These are phyloP conservation scores for Chalcis sispes DNA, from an alignment of 2,888 invertebrate species.

Conservation along the genomic window DNA sequence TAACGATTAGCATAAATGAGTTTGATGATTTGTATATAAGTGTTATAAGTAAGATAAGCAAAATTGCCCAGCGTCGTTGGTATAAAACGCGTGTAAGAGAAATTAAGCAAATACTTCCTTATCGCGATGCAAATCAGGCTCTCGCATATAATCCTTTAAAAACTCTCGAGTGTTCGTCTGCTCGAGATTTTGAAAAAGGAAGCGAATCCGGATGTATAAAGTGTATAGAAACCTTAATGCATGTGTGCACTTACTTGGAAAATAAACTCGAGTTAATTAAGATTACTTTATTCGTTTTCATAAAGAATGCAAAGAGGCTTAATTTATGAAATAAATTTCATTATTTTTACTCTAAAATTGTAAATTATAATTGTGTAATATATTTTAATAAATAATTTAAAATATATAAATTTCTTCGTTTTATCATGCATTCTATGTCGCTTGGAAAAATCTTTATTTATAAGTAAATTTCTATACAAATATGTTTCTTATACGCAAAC, in stretches of 20 bases:
- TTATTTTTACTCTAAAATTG: too few species aligned
- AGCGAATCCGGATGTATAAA: too few species aligned
- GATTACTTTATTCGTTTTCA: constrained; percentile 18
- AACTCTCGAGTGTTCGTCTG: too few species aligned
- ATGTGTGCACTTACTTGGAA: constrained; percentile 18
- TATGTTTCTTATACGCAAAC: not conserved
- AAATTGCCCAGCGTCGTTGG: too few species aligned
- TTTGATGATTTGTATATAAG: constrained; percentile 40
- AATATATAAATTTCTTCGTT: too few species aligned
- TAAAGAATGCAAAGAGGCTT: not conserved
- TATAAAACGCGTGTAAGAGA: too few species aligned
- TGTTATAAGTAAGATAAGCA: too few species aligned
- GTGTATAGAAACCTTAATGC: constrained; percentile 30
- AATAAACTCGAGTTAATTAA: constrained; percentile 46
- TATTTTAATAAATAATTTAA: constrained; percentile 15
- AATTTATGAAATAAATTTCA: too few species aligned
- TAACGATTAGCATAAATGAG: constrained; percentile 29
- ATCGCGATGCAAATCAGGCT: constrained; percentile 3
- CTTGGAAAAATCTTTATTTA: too few species aligned
- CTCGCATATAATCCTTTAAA: constrained; percentile 19
- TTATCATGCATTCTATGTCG: too few species aligned
- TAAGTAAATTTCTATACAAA: not conserved
- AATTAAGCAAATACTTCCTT: too few species aligned
- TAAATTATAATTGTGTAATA: constrained; percentile 14
- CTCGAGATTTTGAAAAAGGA: too few species aligned